Conservation (phyloP, 2,888 invertebrate genomes). For the Dastarcus helophoroides region DNA sequence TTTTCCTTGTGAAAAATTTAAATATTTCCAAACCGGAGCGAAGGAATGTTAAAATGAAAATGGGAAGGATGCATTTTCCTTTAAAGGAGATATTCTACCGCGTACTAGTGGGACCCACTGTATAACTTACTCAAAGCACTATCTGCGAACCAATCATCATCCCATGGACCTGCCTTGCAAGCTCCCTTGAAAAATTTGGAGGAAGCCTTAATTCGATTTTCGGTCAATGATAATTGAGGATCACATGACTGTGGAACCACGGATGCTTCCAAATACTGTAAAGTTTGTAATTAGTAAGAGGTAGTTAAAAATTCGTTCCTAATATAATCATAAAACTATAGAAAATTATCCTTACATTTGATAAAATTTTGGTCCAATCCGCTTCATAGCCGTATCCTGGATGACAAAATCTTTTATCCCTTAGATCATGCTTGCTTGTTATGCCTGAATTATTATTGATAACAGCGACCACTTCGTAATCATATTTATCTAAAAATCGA, state of each 20-base stretch:
- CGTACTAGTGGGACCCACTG: too few relatives aligned
- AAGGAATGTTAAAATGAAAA: too few relatives aligned
- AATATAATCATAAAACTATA: neutral
- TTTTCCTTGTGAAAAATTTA: too few relatives aligned
- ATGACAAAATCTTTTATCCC: constrained; percentile 66
- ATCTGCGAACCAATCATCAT: constrained; percentile 53
- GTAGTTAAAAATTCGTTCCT: too few relatives aligned
- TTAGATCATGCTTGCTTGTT: constrained; percentile 48
- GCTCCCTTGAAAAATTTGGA: constrained; percentile 65
- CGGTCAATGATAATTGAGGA: constrained; percentile 52
- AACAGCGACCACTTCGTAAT: constrained; percentile 55
- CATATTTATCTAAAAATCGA: constrained; percentile 37
- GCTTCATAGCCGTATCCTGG: constrained; percentile 63
- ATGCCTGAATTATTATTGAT: constrained; percentile 50
- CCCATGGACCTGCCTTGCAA: constrained; percentile 82
- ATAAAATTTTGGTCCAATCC: constrained; percentile 66
- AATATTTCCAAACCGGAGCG: too few relatives aligned
- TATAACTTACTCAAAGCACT: constrained; percentile 51
- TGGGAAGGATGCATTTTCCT: too few relatives aligned
- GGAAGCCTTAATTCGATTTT: constrained; percentile 64
- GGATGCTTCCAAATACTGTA: constrained; percentile 62
- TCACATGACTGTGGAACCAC: constrained; percentile 64
- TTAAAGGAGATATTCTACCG: too few relatives aligned
- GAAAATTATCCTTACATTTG: constrained; percentile 47
- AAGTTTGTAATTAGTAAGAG: constrained; percentile 12